A percentile compares a stretch with the other conserved stretches of the same genome.
These are phyloP conservation scores for Hapalemur alaotrensis DNA, from an alignment of 2,797 vertebrate genomes.

Conservation along the genomic window DNA sequence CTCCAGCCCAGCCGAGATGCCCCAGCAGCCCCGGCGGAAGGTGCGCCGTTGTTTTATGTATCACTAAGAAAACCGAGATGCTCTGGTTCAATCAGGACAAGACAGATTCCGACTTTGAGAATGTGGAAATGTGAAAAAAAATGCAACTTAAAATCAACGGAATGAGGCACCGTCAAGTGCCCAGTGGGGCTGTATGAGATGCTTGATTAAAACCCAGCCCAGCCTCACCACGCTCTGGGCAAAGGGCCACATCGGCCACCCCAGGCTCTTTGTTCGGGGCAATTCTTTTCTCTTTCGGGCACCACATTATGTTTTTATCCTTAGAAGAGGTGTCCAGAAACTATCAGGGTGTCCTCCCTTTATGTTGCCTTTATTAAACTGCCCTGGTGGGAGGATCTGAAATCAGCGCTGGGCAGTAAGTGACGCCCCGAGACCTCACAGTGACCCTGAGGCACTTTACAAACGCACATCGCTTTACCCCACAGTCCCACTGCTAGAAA, in stretches of 20 bases:
- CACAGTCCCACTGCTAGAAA: neutral
- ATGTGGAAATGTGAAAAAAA: neutral
- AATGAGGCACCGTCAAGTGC: neutral
- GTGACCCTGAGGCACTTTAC: neutral
- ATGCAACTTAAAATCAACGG: neutral
- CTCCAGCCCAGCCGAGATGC: rapidly evolving
- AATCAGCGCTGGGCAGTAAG: neutral
- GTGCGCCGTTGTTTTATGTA: rapidly evolving
- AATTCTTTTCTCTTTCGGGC: neutral
- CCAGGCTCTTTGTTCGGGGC: neutral
- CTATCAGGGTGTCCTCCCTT: neutral
- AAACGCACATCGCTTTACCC: neutral
- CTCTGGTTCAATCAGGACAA: neutral
- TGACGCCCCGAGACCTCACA: too few relatives aligned
- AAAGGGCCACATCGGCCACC: rapidly evolving
- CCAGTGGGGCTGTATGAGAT: neutral
- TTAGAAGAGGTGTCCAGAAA: neutral
- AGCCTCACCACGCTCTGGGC: neutral
- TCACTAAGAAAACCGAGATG: rapidly evolving
- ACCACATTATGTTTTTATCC: neutral
- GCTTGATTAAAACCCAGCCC: neutral
- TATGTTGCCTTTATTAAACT: neutral
- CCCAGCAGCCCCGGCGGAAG: neutral
- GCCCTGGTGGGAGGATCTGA: neutral
- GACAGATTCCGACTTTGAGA: neutral